Evolutionary conservation across 1,140 invertebrate genomes (phyloP), one percentile per base, ranked within the genome.

Genomic region (Drosophila albomicans): DNA sequence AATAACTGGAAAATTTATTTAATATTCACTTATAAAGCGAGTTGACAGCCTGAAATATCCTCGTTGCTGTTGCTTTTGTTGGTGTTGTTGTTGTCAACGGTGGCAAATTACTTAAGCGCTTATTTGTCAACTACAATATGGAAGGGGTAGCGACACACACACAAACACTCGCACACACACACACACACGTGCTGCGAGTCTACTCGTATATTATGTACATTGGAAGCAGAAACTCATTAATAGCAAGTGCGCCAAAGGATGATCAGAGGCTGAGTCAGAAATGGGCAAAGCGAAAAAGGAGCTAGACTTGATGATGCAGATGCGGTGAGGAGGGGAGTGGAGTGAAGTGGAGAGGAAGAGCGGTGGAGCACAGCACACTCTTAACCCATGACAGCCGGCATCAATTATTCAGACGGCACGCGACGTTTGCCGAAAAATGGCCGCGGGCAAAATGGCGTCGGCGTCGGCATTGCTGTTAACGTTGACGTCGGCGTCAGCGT

Each of bases 1-100:
- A 88, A 87, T 87, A 88, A 74, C 80, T 87, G 84, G 84, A 88
- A 88, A 84, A 88, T 88, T 84, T 88, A 88, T 88, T 88, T 88
- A 88, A 88, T 88, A 89, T 88, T 88, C 84, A 88, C 84, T 88
- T 89, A 82, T 81, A 75, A 78, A 79, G 69, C 66, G 52, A 49
- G 66, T 32, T 74, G 56, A 51, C 43, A 15, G 28, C 35, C 46
- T 45, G 63, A 69, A 80, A 84, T 64, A 58, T 70, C 51, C 58
- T 56, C 10, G 8, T 8, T 38, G 8, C 35, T 38, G 35, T 11
- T 38, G 5, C 7, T 59, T 13, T 67, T 45, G 15, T 46, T 59
- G 43, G 51, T 70, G 20, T 35, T 62, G 51, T 45, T 63, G 67
- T 64, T 71, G 59, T 62, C 56, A 59, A 84, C 84, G 76, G 68